Evolutionary conservation across 2,888 invertebrate genomes (phyloP), one percentile per base, ranked within the genome.

Genomic region (Tineola bisselliella): DNA sequence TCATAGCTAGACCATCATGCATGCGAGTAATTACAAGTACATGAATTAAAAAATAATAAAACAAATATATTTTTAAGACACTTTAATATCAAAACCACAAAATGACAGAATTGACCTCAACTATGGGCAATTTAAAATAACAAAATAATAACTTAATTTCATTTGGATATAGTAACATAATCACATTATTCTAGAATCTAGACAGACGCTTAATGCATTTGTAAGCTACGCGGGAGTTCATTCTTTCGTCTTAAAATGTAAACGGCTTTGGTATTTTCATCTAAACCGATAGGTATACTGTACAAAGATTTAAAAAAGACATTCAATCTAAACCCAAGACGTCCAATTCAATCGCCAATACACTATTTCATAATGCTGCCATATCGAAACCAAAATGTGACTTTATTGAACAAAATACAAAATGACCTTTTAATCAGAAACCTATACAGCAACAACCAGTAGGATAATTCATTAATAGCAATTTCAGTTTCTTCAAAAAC

Each of bases 61-160:
- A 60, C 62, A 63, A 43, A 64, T 71, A 70, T 61, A 74, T 77
- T 64, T 77, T 81, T 81, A 84, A 82, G 79, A 84, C 82, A 77
- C 82, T 86, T 86, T 86, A 84, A 82, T 81, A 72, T 79, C 76
- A 73, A 80, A 84, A 82, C 84, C 86, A 86, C 82, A 77, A 78
- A 72, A 76, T 81, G 81, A 82, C 84, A 81, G 77, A 77, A 76
- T 67, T 74, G 72, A 80, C 84, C 84, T 79, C 84, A 86, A 81
- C 86, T 83, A 86, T 84, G 83, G 81, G 77, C 70, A 75, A 69
- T 68, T 64, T 31, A n/a, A 25, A 13, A 48, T 48, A 48, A 48
- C 8, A 48, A 15, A 3, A 48, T 17, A 48, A 48, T 48, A 56
- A 19, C n/a, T 60, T 60, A 58, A 44, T 43, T 19, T 44, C 59